A percentile compares a stretch with the other conserved stretches of the same genome.
phyloP scores from a whole-genome alignment of 2,888 invertebrate species.

The Agrochola lychnidis region DNA sequence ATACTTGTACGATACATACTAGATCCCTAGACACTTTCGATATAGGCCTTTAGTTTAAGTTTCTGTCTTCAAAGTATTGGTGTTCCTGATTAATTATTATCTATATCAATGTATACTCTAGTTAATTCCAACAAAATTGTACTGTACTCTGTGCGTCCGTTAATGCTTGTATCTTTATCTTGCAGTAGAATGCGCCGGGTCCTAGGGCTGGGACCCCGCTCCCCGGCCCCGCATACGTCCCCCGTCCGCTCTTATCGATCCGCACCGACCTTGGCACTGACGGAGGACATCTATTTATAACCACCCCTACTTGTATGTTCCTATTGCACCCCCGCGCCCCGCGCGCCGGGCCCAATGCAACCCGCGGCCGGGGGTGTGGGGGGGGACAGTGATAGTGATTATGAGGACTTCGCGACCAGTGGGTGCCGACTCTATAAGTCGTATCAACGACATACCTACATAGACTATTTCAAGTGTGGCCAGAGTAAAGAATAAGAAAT shows the following conservation, averaged over 20 bases:
- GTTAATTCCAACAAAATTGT: not conserved
- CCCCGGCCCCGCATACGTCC: not conserved
- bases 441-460: too few species aligned
- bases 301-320: constrained; percentile 35
- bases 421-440: too few species aligned
- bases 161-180: not conserved
- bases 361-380: too few species aligned
- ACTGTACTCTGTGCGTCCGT: not conserved
- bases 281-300: constrained; percentile 83
- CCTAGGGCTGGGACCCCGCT: not conserved
- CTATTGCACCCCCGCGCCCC: constrained; percentile 26
- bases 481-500: too few species aligned
- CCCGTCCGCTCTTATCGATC: constrained; percentile 69
- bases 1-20: too few species aligned
- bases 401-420: constrained; percentile 22
- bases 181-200: not conserved
- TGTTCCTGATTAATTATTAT: not conserved
- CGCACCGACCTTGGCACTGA: constrained; percentile 84
- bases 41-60: not conserved
- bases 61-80: not conserved
- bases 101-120: not conserved
- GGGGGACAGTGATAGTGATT: constrained; percentile 23
- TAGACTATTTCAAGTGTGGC: too few species aligned
- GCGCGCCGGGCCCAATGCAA: not conserved
- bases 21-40: too few species aligned